phyloP scores from a whole-genome alignment of 2,113 vertebrate genomes.

The Rissa tridactyla region DNA sequence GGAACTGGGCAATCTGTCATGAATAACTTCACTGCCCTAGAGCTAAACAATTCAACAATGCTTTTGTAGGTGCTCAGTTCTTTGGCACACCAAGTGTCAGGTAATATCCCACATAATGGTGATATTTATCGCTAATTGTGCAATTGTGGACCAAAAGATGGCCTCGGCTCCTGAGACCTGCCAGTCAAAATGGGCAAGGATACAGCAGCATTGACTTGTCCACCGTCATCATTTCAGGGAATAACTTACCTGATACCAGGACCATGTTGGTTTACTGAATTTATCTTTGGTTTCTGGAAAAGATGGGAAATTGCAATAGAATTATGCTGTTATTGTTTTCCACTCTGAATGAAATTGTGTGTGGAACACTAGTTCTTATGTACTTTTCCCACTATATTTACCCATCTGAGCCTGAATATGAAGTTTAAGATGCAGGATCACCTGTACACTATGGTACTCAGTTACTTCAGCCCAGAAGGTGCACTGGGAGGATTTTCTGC shows the following conservation, averaged over 20 bases:
- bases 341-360: neutral
- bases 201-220: neutral
- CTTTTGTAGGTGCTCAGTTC: neutral
- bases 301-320: neutral
- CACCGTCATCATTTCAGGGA: neutral
- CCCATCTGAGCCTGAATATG: neutral
- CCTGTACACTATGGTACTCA: neutral
- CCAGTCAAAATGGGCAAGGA: neutral
- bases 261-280: neutral
- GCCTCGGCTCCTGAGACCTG: neutral
- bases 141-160: fast-evolving
- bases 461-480: neutral
- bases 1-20: neutral
- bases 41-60: neutral
- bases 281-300: neutral
- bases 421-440: neutral
- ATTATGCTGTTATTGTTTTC: neutral
- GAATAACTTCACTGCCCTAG: neutral
- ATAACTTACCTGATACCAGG: neutral
- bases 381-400: neutral
- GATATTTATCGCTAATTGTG: neutral
- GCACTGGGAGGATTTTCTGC: neutral
- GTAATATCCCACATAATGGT: neutral
- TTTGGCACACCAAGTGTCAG: neutral
- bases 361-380: neutral